These are phyloP conservation scores for Bellardia bayeri DNA, from an alignment of 2,888 invertebrate species.

Conservation along the genomic window DNA sequence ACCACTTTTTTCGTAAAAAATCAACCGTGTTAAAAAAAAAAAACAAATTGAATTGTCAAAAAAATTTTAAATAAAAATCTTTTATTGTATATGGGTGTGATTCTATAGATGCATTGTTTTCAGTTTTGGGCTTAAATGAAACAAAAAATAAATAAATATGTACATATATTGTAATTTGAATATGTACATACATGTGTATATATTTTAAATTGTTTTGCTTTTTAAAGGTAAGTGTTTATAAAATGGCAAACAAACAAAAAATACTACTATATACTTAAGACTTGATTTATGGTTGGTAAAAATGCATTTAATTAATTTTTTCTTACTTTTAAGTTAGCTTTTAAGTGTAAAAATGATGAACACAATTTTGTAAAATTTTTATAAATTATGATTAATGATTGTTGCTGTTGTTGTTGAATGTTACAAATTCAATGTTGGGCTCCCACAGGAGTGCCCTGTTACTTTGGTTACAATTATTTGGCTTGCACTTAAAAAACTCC, in stretches of 20 bases:
- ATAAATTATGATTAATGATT: slow-evolving; percentile 4
- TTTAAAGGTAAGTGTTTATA: not conserved
- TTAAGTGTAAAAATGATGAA: not conserved
- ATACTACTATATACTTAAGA: not conserved
- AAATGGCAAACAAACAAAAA: not conserved
- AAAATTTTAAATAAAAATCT: slow-evolving; percentile 17
- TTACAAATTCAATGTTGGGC: slow-evolving; percentile 6
- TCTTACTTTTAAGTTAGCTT: not conserved
- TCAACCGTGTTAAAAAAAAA: not conserved
- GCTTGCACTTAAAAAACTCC: not conserved
- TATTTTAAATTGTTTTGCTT: not conserved
- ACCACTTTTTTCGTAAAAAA: not conserved
- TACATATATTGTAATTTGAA: not conserved
- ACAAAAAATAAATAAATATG: not conserved
- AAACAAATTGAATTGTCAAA: slow-evolving; percentile 22
- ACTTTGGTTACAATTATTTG: slow-evolving; percentile 37
- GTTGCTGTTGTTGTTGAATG: not conserved
- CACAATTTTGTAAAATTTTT: slow-evolving; percentile 6
- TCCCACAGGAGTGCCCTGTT: slow-evolving; percentile 8
- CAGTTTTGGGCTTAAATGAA: not conserved
- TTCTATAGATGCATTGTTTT: not conserved
- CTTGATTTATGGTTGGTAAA: not conserved
- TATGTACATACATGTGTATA: not conserved
- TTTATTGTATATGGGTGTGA: not conserved
- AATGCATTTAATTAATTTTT: slow-evolving; percentile 7